Evolutionary conservation across 2,797 vertebrate genomes (phyloP), one percentile per base, ranked within the genome.

Genomic region (Pristis pectinata): DNA sequence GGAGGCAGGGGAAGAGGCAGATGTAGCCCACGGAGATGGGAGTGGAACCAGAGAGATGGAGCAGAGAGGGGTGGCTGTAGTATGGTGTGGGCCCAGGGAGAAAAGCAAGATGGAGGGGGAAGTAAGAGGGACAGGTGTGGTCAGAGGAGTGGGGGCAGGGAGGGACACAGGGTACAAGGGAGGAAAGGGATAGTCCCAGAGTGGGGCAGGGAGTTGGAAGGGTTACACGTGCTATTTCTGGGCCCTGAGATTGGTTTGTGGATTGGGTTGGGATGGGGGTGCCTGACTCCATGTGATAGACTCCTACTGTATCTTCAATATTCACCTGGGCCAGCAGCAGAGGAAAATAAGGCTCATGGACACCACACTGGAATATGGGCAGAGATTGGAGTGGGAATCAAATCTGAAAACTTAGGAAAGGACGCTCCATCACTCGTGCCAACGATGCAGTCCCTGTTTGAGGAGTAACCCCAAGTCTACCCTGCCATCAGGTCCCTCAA

Each of bases 101-200:
- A 13, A 61, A 61, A 41, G 41, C 41, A 41, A 41, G 41, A 41
- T 61, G 61, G 6, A 7, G 59, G 6, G 59, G n/a, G n/a, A n/a
- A n/a, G n/a, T n/a, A n/a, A n/a, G n/a, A n/a, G n/a, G 41, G 41
- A 41, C 41, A 41, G 41, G 41, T 41, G 41, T 41, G 41, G 41
- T 41, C 41, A 41, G 41, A 41, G 59, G 59, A 13, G 6, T 61
- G 59, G 59, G 13, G 59, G 13, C 13, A 61, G 59, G 61, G 61
- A 64, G 34, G n/a, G 34, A 37, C 13, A 13, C 13, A 37, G 77
- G 3, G n/a, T 11, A 37, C 3, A 11, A 3, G 1, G n/a, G n/a
- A 9, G 2, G n/a, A 37, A n/a, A 13, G n/a, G n/a, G n/a, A 0
- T n/a, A 3, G 13, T 27, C 9, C 0, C 1, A 30, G 30, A 34